Percentiles rank a stretch among this genome's conserved stretches.
Conservation (phyloP, 2,888 invertebrate species). For the Amblyjoppa fuscipennis region DNA sequence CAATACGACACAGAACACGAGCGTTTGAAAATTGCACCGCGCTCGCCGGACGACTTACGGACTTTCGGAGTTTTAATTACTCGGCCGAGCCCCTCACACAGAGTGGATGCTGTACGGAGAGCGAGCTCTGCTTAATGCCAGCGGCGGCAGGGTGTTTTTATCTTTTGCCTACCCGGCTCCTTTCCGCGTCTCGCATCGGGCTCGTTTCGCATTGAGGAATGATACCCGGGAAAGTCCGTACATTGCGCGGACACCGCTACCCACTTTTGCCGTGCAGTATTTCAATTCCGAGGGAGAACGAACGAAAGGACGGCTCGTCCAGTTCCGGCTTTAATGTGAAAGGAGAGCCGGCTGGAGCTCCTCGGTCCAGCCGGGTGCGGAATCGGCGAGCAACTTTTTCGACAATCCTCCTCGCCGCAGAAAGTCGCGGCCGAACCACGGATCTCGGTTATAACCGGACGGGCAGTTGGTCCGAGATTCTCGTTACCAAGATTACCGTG, state of each 20-base stretch:
- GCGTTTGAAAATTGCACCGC: constrained; percentile 78
- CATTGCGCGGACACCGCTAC: constrained; percentile 14
- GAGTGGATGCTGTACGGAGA: constrained; percentile 55
- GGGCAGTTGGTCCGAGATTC: constrained; percentile 9
- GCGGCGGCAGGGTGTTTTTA: not conserved
- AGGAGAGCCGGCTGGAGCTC: constrained; percentile 51
- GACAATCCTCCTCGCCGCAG: constrained; percentile 13
- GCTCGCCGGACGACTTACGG: constrained; percentile 72
- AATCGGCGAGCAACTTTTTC: constrained; percentile 37
- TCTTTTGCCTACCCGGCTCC: constrained; percentile 22
- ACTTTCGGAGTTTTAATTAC: constrained; percentile 81
- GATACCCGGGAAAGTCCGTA: constrained; percentile 35
- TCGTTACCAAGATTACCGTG: constrained; percentile 56
- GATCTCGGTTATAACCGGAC: constrained; percentile 15
- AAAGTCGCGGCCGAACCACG: constrained; percentile 5
- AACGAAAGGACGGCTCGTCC: constrained; percentile 37
- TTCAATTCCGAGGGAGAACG: constrained; percentile 72
- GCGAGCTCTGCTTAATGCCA: constrained; percentile 21
- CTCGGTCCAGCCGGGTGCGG: not conserved
- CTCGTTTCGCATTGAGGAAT: constrained; percentile 27
- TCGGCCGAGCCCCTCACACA: constrained; percentile 65
- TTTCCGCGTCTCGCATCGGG: constrained; percentile 13
- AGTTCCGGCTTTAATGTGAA: constrained; percentile 73
- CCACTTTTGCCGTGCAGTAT: constrained; percentile 66
- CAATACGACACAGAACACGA: constrained; percentile 66